These are phyloP conservation scores for Gavialis gangeticus DNA, from an alignment of 2,113 vertebrate species.

Conservation along the genomic window DNA sequence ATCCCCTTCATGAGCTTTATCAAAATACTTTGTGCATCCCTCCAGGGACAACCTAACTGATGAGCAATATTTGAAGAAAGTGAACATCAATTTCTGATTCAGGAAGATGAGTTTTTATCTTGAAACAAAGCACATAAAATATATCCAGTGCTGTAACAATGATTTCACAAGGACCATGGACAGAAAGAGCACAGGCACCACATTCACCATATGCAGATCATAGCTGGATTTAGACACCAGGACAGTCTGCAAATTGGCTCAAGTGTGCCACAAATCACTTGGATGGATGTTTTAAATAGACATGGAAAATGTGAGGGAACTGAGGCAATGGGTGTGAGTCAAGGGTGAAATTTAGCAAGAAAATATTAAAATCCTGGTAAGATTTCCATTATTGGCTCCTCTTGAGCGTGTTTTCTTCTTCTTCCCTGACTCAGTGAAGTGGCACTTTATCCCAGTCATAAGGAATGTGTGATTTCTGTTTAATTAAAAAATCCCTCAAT, in stretches of 20 bases:
- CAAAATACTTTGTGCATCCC: background rate
- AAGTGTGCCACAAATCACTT: background rate
- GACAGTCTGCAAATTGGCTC: background rate
- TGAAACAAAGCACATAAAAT: background rate
- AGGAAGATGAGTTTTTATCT: background rate
- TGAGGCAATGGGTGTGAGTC: background rate
- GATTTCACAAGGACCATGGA: background rate
- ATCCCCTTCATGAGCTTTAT: constrained; percentile 9
- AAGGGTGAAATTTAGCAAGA: background rate
- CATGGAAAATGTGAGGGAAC: background rate
- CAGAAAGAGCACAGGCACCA: background rate
- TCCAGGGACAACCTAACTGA: background rate
- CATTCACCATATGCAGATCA: background rate
- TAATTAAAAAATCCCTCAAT: background rate
- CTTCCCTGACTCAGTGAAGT: background rate
- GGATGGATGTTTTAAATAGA: background rate
- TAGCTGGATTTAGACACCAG: background rate
- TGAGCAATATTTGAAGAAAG: background rate
- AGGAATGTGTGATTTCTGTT: background rate
- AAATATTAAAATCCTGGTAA: background rate
- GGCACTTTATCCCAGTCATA: background rate
- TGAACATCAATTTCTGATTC: background rate
- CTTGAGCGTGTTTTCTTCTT: background rate
- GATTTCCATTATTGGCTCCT: background rate
- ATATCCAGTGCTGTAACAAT: background rate